Conservation (phyloP, 2,113 vertebrate species). For the Leptobrachium leishanense region DNA sequence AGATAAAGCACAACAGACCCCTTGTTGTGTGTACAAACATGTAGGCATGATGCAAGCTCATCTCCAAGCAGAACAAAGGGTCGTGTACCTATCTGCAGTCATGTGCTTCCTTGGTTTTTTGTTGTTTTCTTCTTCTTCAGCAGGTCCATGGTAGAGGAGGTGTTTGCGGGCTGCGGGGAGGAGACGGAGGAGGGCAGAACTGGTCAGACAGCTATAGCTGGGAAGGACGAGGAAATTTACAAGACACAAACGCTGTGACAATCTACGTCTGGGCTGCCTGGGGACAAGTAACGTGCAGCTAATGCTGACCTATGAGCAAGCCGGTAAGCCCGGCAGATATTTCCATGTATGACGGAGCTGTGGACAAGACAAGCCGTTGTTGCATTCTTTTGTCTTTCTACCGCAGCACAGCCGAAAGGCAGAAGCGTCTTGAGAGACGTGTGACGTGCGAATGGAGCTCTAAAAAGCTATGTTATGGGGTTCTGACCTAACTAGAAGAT, state of each 20-base stretch:
- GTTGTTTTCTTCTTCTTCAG: too few relatives aligned
- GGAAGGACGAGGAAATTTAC: too few relatives aligned
- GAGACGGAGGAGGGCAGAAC: slow-evolving; percentile 17
- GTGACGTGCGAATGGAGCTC: too few relatives aligned
- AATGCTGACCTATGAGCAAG: background rate
- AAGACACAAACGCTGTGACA: slow-evolving; percentile 11
- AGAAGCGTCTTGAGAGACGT: too few relatives aligned
- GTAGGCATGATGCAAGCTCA: too few relatives aligned
- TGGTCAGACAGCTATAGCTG: background rate
- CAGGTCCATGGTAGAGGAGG: background rate
- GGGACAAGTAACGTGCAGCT: background rate
- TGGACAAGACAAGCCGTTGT: background rate
- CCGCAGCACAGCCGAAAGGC: too few relatives aligned
- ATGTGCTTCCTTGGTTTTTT: background rate
- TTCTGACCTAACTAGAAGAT: too few relatives aligned
- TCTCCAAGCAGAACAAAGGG: background rate
- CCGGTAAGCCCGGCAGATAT: background rate
- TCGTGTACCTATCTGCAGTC: background rate
- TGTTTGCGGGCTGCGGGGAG: slow-evolving; percentile 9
- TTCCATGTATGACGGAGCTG: too few relatives aligned
- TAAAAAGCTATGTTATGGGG: too few relatives aligned
- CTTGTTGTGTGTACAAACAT: too few relatives aligned
- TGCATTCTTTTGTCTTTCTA: background rate
- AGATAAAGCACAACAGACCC: too few relatives aligned
- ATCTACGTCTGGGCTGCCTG: background rate